A percentile compares a stretch with the other conserved stretches of the same genome.
Evolutionary conservation across 2,113 vertebrate genomes (phyloP).

Genomic region (Chitala chitala): DNA sequence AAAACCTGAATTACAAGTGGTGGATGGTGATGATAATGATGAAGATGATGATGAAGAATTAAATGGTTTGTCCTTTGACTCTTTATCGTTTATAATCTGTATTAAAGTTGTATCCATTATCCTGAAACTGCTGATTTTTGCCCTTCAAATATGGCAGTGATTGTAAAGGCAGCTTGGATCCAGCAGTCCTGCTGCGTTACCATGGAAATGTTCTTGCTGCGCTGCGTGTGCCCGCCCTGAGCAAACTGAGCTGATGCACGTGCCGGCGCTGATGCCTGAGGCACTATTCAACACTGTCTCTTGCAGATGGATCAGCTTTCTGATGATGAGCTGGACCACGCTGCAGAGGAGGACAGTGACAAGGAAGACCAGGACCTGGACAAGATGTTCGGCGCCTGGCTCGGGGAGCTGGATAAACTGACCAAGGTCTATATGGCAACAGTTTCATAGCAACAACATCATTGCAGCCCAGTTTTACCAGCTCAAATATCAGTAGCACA

Average conservation of each 20-base stretch:
- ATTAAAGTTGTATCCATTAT: no score
- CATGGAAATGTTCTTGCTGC: background rate
- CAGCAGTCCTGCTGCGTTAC: background rate
- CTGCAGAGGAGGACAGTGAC: slow-evolving; percentile 94
- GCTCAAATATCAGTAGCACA: background rate
- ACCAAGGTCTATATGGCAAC: slow-evolving; percentile 62
- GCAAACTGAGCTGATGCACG: background rate
- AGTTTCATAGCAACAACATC: slow-evolving; percentile 53
- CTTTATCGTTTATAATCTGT: no score
- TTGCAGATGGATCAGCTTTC: slow-evolving; percentile 94
- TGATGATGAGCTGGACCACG: slow-evolving; percentile 94
- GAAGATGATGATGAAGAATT: no score
- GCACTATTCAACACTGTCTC: background rate
- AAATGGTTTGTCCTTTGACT: no score
- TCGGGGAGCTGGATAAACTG: slow-evolving; percentile 88
- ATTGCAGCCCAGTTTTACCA: background rate
- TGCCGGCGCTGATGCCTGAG: background rate
- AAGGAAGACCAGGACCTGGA: slow-evolving; percentile 98
- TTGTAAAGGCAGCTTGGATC: background rate
- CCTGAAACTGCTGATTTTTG: no score
- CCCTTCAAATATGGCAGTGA: background rate
- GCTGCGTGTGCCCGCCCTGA: no score
- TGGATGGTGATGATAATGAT: no score
- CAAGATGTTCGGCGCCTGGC: slow-evolving; percentile 98
- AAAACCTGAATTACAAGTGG: no score